These are phyloP conservation scores for Xenopus petersii DNA, from an alignment of 2,797 vertebrate species.

Conservation along the genomic window DNA sequence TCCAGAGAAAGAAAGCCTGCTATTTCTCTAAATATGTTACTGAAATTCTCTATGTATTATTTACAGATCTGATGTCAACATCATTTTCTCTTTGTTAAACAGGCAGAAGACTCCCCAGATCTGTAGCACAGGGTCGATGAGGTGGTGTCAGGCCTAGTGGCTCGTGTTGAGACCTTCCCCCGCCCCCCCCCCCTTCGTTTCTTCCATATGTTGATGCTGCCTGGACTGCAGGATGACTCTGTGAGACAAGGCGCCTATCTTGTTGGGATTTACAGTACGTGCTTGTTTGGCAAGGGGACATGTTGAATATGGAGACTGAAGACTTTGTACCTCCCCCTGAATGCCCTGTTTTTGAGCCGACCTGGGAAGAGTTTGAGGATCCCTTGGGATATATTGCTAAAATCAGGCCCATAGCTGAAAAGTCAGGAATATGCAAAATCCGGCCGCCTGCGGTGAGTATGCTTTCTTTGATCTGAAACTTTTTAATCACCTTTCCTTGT, in stretches of 20 bases:
- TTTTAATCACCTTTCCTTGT: too few species aligned
- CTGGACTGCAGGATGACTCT: constrained; percentile 5
- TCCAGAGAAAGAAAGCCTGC: neutral
- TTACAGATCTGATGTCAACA: constrained; percentile 4
- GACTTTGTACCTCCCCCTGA: constrained; percentile 88
- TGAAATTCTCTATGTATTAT: neutral
- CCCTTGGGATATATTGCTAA: constrained; percentile 92
- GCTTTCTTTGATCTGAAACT: too few species aligned
- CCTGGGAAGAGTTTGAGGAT: constrained; percentile 92
- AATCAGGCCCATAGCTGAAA: constrained; percentile 95
- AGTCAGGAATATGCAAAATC: constrained; percentile 96
- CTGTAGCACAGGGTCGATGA: neutral
- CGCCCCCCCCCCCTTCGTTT: neutral
- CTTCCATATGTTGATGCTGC: neutral
- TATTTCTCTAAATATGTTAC: too few species aligned
- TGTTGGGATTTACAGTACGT: constrained; percentile 36
- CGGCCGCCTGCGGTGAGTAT: constrained; percentile 83
- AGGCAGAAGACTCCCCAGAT: constrained; percentile 10
- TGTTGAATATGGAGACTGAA: constrained; percentile 71
- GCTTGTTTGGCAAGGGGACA: neutral
- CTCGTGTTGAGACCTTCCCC: too few species aligned
- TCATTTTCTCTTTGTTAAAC: constrained; percentile 2
- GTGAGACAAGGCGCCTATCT: constrained; percentile 4
- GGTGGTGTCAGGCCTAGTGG: neutral
- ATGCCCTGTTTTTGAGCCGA: constrained; percentile 87